Evolutionary conservation across 2,888 invertebrate species (phyloP), one percentile per base, ranked within the genome.

Genomic region (Caenorhabditis sp.): DNA sequence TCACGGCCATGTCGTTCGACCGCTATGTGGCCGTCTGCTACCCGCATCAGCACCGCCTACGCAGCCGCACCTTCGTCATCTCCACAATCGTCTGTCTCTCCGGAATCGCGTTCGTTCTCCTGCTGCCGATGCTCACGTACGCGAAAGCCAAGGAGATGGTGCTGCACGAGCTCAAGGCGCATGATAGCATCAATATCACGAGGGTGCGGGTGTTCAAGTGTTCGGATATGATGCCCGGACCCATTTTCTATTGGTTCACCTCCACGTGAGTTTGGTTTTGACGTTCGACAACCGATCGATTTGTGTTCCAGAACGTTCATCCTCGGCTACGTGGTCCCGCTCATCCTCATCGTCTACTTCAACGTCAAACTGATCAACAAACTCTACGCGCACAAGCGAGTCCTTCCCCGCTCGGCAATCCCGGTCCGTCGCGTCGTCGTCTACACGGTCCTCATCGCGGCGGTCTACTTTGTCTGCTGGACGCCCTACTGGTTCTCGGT

Each of bases 401-500:
- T 83, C 3, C 77, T 83, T 35, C 86, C 82, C 15, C 76, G 81
- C 20, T 82, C 85, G 13, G 83, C 85, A 1, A 87, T 88, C 24
- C 88, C 88, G 1, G 82, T 88, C 15, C 79, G 83, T 8, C 82
- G 88, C 5, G 84, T 88, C 30, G 79, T 83, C 37, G 79, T 80
- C 27, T 88, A 88, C 75, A 88, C 88, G 7, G 80, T 86, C 13
- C 75, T 85, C 27, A 88, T 88, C 56, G 86, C 88, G 13, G 85
- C 81, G 8, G 77, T 86, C 24, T 88, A 88, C 70, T 88, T 88
- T 53, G 76, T 87, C 6, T 88, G 87, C 65, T 88, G 88, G 88
- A 88, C 88, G 2, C 88, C 88, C 0, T 88, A 88, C 68, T 88
- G 87, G 87, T 86, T 82, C 74, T 85, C 86, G 7, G 86, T 87